Conservation (phyloP, 2,888 invertebrate genomes). For the Ophioninae sp. region DNA sequence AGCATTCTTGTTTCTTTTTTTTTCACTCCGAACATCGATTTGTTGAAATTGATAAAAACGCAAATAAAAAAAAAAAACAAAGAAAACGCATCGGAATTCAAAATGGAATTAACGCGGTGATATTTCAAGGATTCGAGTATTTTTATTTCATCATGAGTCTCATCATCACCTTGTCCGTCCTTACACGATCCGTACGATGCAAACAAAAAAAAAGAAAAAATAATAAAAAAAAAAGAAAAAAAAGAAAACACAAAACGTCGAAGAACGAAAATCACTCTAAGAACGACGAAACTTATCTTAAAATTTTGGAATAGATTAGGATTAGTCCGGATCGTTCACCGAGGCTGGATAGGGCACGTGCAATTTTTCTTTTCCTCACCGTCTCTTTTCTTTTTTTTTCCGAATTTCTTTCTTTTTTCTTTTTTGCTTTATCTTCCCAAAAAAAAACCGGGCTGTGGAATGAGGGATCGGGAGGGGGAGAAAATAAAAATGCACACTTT, state of each 20-base stretch:
- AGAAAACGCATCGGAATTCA: slow-evolving; percentile 62
- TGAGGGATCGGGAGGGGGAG: not conserved
- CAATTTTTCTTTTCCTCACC: slow-evolving; percentile 36
- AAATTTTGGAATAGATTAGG: slow-evolving; percentile 75
- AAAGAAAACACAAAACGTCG: slow-evolving; percentile 62
- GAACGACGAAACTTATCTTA: slow-evolving; percentile 74
- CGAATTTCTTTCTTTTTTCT: not conserved
- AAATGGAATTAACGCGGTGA: slow-evolving; percentile 57
- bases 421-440: slow-evolving; percentile 7
- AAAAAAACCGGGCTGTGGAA: slow-evolving; percentile 39
- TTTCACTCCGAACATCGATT: slow-evolving; percentile 32
- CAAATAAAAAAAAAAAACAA: slow-evolving; percentile 58
- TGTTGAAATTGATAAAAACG: slow-evolving; percentile 45
- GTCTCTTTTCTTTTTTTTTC: slow-evolving; percentile 2
- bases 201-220: slow-evolving; percentile 64
- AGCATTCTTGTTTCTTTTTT: slow-evolving; percentile 44
- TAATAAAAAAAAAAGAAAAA: slow-evolving; percentile 43
- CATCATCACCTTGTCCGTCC: slow-evolving; percentile 72
- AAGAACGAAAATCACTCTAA: slow-evolving; percentile 66
- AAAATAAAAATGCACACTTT: slow-evolving; percentile 48
- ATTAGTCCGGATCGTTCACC: slow-evolving; percentile 65
- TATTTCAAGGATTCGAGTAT: slow-evolving; percentile 67
- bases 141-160: slow-evolving; percentile 65
- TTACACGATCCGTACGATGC: slow-evolving; percentile 70
- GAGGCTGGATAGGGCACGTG: slow-evolving; percentile 63